Evolutionary conservation across 2,113 vertebrate species (phyloP).

Genomic region (Bungarus multicinctus): DNA sequence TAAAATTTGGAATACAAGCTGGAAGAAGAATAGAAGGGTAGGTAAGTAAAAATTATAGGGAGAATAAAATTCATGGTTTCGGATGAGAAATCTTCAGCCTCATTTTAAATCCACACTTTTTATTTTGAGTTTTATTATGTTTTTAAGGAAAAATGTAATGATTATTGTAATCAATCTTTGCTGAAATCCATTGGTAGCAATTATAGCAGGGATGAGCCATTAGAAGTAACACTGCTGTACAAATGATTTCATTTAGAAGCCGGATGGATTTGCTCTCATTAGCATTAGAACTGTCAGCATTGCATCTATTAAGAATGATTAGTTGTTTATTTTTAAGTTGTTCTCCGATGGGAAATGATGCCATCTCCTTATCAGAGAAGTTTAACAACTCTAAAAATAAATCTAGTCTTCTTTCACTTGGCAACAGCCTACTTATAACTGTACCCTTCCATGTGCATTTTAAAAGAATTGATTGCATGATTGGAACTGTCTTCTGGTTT

Average conservation of each 20-base stretch:
- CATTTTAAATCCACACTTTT: not conserved
- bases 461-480: not conserved
- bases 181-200: not conserved
- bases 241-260: conserved; percentile 3
- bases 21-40: not conserved
- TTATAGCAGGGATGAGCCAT: not conserved
- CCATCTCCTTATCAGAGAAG: conserved; percentile 28
- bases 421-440: not conserved
- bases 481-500: not conserved
- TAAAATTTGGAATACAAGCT: not conserved
- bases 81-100: not conserved
- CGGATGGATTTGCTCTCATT: conserved; percentile 13
- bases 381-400: conserved; percentile 26
- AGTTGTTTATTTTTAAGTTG: conserved; percentile 49
- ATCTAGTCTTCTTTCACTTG: not conserved
- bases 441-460: not conserved
- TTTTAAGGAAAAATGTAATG: not conserved
- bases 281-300: conserved; percentile 42
- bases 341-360: conserved; percentile 18
- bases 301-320: conserved; percentile 51
- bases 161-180: not conserved
- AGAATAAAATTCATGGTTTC: not conserved
- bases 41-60: not conserved
- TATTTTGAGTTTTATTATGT: not conserved
- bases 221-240: not conserved